phyloP scores from a whole-genome alignment of 2,113 vertebrate species.

The Beaufortia kweichowensis region DNA sequence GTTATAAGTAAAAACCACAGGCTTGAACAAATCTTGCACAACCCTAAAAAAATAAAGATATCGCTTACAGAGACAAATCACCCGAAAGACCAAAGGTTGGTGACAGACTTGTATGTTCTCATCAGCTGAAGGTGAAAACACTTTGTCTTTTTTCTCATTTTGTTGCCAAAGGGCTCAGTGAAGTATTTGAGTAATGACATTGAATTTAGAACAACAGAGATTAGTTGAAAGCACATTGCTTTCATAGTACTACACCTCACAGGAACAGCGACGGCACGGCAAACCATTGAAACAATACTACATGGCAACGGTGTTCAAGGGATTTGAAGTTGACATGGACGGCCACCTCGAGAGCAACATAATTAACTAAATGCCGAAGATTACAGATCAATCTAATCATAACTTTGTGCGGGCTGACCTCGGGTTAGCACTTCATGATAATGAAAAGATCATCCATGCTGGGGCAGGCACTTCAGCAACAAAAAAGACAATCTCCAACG shows the following conservation, averaged over 20 bases:
- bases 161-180: conserved; percentile 35
- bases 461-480: conserved; percentile 51
- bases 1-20: conserved; percentile 13
- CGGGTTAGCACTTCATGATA: conserved; percentile 49
- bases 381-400: conserved; percentile 55
- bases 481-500: conserved; percentile 47
- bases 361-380: conserved; percentile 55
- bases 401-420: conserved; percentile 53
- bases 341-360: conserved; percentile 37
- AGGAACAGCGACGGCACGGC: conserved; percentile 26
- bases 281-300: conserved; percentile 33
- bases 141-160: conserved; percentile 15
- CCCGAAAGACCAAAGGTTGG: conserved; percentile 20
- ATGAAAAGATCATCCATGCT: conserved; percentile 54
- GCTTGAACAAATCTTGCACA: conserved; percentile 1
- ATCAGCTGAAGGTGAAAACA: conserved; percentile 42
- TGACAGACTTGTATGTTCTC: conserved; percentile 41
- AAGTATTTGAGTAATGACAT: conserved; percentile 46
- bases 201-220: conserved; percentile 48
- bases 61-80: conserved; percentile 27
- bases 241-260: conserved; percentile 28
- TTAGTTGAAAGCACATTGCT: conserved; percentile 39
- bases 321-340: conserved; percentile 30
- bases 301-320: conserved; percentile 24
- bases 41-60: conserved; percentile 23